Evolutionary conservation across 2,113 vertebrate genomes (phyloP), one percentile per base, ranked within the genome.

Genomic region (Axis porcinus): DNA sequence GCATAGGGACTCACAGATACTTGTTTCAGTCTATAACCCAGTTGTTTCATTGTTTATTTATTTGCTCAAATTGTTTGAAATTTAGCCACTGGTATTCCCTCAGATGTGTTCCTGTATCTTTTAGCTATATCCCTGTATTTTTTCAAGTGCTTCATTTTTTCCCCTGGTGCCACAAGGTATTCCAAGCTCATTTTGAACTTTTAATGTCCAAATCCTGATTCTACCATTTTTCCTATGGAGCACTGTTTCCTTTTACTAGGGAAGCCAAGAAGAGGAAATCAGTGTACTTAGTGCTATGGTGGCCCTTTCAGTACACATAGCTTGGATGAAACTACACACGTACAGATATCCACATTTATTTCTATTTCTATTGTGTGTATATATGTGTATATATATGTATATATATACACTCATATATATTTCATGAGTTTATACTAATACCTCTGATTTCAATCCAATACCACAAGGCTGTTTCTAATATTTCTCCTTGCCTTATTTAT

Each of bases 141-240:
- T 89, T 52, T 19, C n/a, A 94, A 81, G 47, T 10, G 36, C 12
- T 81, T 52, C 12, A 7, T 50, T 89, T 36, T 86, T 84, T 79
- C 64, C 81, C 54, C 70, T 85, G 33, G 47, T 36, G 62, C 33
- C 27, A 28, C 30, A 89, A 91, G n/a, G 43, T 91, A 7, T 40
- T 86, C 25, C 14, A 64, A 78, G 25, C 54, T 94, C 52, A 78
- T 96, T 93, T 93, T 95, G 54, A 54, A 52, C 91, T 93, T 93
- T 91, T 62, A 86, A n/a, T 64, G 36, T 28, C 62, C 62, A 90
- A 62, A 60, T 45, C 28, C 33, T 67, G 55, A 74, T 50, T 60
- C 79, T 74, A 52, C 47, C 21, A 30, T 82, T 79, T 89, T 43
- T 90, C 23, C 78, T 50, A 6, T 17, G n/a, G 40, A 96, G 64